Base-by-base conservation (phyloP, 2,888 invertebrate species). In the Drosophila niveifrons region DNA sequence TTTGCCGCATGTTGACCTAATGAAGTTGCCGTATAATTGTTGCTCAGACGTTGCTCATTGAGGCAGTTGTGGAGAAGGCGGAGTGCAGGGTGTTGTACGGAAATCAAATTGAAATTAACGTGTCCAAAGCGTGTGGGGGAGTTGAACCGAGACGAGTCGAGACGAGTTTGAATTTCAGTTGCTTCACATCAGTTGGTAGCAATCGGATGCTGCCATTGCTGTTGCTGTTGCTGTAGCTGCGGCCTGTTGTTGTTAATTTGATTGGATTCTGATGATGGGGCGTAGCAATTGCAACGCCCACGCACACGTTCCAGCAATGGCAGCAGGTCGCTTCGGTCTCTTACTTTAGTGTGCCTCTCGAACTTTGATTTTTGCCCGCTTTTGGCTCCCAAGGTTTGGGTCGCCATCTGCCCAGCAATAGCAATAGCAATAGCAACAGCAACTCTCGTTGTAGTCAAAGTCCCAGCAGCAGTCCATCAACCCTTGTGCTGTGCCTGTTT, bases 71-170 rank as follows among this genome's bases (percentile, higher is more conserved):
- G 34, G 31, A 34, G 17, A 56, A 23, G 29, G 34, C n/a, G n/a
- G n/a, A n/a, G 50, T 28, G 55, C 15, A 11, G 31, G 43, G 57
- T 15, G 62, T 36, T 31, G 47, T 69, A 82, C 84, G 91, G 89
- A 90, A 90, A 90, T 90, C 91, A 90, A 90, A 90, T 91, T 89
- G 91, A 90, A 90, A 90, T 91, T 91, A 91, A 91, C 88, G 90
- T 90, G 88, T 64, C 77, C 66, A 31, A 11, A 9, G 53, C 23
- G 23, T 43, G n/a, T 28, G 17, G 23, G 55, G 51, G 11, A 50
- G 48, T 43, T 56, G 51, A 63, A 6, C 6, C 23, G 23, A 23
- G 36, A n/a, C n/a, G 36, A 36, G n/a, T 17, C 58, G 58, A 51
- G 69, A 46, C 29, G 44, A 68, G 76, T 70, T 75, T 75, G 78